phyloP scores from a whole-genome alignment of 1,140 invertebrate genomes.

The Drosophila cardini region DNA sequence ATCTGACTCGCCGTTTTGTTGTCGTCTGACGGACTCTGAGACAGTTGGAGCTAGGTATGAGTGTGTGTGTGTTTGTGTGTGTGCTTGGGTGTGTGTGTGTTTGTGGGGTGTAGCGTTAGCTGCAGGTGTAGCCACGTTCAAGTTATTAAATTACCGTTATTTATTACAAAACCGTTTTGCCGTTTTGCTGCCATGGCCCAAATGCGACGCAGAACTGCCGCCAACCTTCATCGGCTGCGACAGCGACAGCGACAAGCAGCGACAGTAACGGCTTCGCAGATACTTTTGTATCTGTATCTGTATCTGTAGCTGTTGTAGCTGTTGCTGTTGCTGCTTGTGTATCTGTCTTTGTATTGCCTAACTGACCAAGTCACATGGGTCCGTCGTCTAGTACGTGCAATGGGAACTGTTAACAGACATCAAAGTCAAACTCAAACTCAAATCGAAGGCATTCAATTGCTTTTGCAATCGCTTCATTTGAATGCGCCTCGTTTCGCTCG shows the following conservation, averaged over 20 bases:
- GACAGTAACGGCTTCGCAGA: conserved; percentile 37
- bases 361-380: conserved; percentile 42
- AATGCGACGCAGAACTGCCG: conserved; percentile 67
- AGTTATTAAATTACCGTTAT: conserved; percentile 80
- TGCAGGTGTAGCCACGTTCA: conserved; percentile 71
- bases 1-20: conserved; percentile 60
- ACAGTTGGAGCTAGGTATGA: background rate
- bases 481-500: conserved; percentile 50
- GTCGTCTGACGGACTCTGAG: conserved; percentile 47
- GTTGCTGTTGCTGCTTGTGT: too few species aligned
- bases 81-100: background rate
- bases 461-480: conserved; percentile 57
- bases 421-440: conserved; percentile 32
- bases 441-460: conserved; percentile 45
- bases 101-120: conserved; percentile 24
- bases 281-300: conserved; percentile 24
- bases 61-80: background rate
- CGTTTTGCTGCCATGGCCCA: conserved; percentile 65
- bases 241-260: background rate
- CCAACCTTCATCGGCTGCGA: conserved; percentile 47
- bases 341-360: conserved; percentile 26
- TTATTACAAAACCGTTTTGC: conserved; percentile 77
- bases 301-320: conserved; percentile 32
- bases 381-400: conserved; percentile 1
- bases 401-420: conserved; percentile 38